phyloP scores from a whole-genome alignment of 2,888 invertebrate species.

The Apamea crenata region DNA sequence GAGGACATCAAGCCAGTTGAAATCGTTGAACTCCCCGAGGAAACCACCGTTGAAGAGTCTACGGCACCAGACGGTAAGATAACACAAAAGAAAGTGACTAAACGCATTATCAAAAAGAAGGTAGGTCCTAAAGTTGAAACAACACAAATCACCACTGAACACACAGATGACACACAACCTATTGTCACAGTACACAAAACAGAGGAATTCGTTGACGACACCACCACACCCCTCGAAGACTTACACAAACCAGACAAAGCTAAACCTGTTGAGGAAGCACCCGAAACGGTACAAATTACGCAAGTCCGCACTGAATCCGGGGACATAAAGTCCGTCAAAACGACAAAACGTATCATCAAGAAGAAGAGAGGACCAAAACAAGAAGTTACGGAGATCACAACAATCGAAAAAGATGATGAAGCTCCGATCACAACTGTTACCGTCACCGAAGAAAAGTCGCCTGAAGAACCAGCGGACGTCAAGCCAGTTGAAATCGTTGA shows the following conservation, averaged over 20 bases:
- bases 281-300: not conserved
- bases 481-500: not conserved
- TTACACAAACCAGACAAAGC: not conserved
- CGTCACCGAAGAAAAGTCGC: not conserved
- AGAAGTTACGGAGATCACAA: not conserved
- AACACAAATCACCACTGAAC: not conserved
- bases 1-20: too few relatives aligned
- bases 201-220: not conserved
- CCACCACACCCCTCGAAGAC: not conserved
- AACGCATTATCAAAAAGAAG: not conserved
- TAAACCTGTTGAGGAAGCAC: not conserved
- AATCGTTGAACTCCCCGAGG: too few relatives aligned
- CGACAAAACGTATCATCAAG: not conserved
- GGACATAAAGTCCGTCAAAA: accelerated
- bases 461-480: not conserved
- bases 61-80: too few relatives aligned
- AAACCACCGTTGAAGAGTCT: too few relatives aligned
- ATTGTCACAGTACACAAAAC: not conserved
- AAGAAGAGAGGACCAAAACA: not conserved
- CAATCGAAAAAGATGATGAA: not conserved
- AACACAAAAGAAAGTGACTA: too few relatives aligned
- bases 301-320: not conserved
- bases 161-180: not conserved
- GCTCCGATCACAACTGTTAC: not conserved
- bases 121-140: not conserved